phyloP scores from a whole-genome alignment of 2,888 invertebrate species.

The Polyommatus icarus region DNA sequence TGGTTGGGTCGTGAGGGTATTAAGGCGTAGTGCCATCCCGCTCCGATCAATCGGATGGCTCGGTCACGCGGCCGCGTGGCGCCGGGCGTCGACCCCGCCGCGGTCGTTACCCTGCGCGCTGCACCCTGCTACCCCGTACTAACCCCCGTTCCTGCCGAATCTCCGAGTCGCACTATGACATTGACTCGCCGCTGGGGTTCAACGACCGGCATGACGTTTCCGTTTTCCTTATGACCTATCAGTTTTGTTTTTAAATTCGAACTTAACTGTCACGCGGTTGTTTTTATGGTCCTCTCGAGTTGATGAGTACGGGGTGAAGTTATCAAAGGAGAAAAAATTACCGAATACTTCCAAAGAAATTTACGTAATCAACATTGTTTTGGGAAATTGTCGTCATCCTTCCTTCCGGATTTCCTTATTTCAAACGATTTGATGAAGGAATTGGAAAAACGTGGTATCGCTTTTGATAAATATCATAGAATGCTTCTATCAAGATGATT shows the following conservation, averaged over 20 bases:
- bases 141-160: conserved; percentile 74
- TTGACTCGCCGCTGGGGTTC: conserved; percentile 70
- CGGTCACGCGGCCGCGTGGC: conserved; percentile 74
- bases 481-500: too few relatives aligned
- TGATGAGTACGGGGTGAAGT: not conserved
- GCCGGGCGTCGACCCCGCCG: conserved; percentile 73
- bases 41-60: conserved; percentile 76
- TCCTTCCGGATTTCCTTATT: not conserved
- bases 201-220: conserved; percentile 64
- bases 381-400: not conserved
- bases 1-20: conserved; percentile 69
- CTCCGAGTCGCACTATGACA: conserved; percentile 66
- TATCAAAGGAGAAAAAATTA: not conserved
- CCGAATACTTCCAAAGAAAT: not conserved
- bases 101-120: conserved; percentile 76
- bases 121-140: conserved; percentile 77
- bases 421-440: not conserved
- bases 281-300: not conserved
- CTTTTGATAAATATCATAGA: too few relatives aligned
- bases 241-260: conserved; percentile 32
- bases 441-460: not conserved
- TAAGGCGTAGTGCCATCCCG: conserved; percentile 62
- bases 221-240: conserved; percentile 64
- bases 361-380: not conserved
- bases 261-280: conserved; percentile 22